A percentile compares a stretch with the other conserved stretches of the same genome.
Evolutionary conservation across 2,888 invertebrate species (phyloP).

Genomic region (Buathra laborator): DNA sequence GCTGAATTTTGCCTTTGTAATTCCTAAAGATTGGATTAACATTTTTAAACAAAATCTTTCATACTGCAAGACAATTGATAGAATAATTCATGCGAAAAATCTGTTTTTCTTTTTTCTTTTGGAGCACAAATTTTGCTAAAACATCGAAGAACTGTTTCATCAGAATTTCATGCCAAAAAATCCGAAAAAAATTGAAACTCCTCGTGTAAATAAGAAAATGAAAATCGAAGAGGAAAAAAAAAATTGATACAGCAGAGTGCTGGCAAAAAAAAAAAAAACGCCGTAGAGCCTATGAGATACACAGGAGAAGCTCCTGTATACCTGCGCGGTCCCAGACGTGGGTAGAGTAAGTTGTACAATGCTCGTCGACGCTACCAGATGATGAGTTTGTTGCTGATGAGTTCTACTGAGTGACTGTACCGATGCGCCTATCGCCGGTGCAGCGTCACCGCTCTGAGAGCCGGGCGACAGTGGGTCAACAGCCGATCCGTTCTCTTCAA

Average conservation of each 20-base stretch:
- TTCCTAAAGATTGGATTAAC: too few relatives aligned
- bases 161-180: not conserved
- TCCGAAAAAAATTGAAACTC: not conserved
- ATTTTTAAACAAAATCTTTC: too few relatives aligned
- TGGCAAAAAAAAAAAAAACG: conserved; percentile 62
- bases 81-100: too few relatives aligned
- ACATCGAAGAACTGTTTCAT: not conserved
- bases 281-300: conserved; percentile 78
- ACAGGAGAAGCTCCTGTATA: conserved; percentile 82
- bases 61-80: too few relatives aligned
- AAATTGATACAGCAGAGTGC: not conserved
- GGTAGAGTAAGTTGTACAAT: conserved; percentile 95
- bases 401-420: conserved; percentile 86
- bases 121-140: too few relatives aligned
- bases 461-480: conserved; percentile 87
- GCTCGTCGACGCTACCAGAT: conserved; percentile 89
- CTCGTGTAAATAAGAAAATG: not conserved
- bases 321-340: conserved; percentile 82
- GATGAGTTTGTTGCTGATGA: conserved; percentile 85
- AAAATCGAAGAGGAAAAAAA: not conserved
- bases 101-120: too few relatives aligned
- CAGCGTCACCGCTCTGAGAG: conserved; percentile 86
- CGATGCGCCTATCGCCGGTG: conserved; percentile 87
- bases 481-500: conserved; percentile 94
- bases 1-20: too few relatives aligned